These are phyloP conservation scores for Pavo muticus DNA, from an alignment of 2,113 vertebrate genomes.

Conservation along the genomic window DNA sequence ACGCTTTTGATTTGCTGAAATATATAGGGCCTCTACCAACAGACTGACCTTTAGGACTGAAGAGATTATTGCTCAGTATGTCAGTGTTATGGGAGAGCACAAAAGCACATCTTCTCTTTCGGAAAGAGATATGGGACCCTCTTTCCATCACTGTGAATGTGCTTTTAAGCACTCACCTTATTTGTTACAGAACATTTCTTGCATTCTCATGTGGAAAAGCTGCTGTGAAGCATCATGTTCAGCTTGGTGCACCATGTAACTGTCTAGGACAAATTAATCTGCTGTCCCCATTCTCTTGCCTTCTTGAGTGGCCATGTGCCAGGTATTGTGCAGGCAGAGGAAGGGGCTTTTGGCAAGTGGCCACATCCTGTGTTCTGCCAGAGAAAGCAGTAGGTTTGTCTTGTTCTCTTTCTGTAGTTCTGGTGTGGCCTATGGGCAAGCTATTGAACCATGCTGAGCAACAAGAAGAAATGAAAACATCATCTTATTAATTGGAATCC, in stretches of 20 bases:
- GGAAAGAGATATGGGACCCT: background rate
- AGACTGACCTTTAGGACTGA: background rate
- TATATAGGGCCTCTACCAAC: background rate
- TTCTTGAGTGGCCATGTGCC: background rate
- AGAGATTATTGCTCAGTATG: background rate
- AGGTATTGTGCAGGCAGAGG: background rate
- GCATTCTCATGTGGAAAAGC: background rate
- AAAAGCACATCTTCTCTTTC: background rate
- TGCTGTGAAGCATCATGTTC: background rate
- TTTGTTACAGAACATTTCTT: background rate
- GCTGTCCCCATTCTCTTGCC: background rate
- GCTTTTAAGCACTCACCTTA: background rate
- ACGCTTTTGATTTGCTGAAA: constrained; percentile 5
- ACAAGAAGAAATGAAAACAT: background rate
- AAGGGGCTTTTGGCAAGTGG: background rate
- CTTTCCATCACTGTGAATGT: background rate
- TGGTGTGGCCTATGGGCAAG: background rate
- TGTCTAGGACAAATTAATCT: background rate
- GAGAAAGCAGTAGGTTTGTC: background rate
- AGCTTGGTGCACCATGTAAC: background rate
- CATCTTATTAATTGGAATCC: background rate
- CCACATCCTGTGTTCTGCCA: background rate
- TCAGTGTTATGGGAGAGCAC: background rate
- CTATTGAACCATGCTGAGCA: background rate
- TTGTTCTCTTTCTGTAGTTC: background rate